Conservation (phyloP, 2,797 vertebrate species). For the Oreonectes daqikongensis region DNA sequence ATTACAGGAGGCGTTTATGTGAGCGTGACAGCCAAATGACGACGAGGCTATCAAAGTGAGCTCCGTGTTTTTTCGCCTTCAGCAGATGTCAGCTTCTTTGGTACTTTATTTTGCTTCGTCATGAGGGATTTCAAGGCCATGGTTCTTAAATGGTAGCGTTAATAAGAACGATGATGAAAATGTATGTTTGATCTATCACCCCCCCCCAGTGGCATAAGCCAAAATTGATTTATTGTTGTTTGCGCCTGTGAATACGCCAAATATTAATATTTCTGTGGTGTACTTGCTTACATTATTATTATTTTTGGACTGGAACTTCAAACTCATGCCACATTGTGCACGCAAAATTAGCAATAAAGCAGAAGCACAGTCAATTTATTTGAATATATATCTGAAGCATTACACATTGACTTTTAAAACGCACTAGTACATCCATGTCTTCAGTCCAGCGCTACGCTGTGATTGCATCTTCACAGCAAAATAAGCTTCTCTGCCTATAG, state of each 20-base stretch:
- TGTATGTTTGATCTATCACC: background rate
- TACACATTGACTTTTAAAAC: background rate
- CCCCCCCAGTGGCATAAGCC: background rate
- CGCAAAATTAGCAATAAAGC: too few species aligned
- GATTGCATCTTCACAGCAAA: background rate
- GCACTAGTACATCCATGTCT: background rate
- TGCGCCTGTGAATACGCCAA: background rate
- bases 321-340: too few species aligned
- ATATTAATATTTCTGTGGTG: too few species aligned
- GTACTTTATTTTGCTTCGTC: slow-evolving; percentile 21
- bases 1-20: slow-evolving; percentile 69
- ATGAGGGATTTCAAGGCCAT: slow-evolving; percentile 10
- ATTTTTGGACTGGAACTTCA: too few species aligned
- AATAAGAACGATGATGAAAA: background rate
- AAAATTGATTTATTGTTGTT: background rate
- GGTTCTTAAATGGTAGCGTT: background rate
- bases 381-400: background rate
- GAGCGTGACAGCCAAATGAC: slow-evolving; percentile 47
- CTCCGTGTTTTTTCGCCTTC: slow-evolving; percentile 43
- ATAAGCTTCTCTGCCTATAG: background rate
- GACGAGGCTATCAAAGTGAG: slow-evolving; percentile 44
- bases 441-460: background rate
- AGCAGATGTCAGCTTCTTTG: slow-evolving; percentile 28
- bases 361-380: too few species aligned
- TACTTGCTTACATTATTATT: too few species aligned